Percentiles rank a stretch among this genome's conserved stretches.
phyloP scores from a whole-genome alignment of 2,888 invertebrate species.

The Heliothis peltigera region DNA sequence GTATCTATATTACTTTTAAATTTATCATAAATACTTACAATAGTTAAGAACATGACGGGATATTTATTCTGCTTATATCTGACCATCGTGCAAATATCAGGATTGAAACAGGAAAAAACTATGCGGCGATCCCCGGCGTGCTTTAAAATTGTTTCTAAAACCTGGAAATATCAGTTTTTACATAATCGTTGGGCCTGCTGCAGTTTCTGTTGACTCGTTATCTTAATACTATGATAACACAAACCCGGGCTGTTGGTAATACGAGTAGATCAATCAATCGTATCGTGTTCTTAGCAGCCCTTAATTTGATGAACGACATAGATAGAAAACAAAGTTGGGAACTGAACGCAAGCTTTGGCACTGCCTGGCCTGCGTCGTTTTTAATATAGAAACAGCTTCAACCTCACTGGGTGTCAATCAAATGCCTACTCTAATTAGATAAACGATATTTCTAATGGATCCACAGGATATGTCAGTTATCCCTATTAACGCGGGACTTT shows the following conservation, averaged over 20 bases:
- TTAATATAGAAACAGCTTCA: too few species aligned
- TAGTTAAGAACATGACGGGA: conserved; percentile 98
- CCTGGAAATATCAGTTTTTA: conserved; percentile 76
- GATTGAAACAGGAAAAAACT: conserved; percentile 98
- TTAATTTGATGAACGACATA: too few species aligned
- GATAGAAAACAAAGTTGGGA: too few species aligned
- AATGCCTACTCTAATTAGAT: too few species aligned
- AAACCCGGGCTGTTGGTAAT: not conserved
- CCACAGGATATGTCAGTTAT: too few species aligned
- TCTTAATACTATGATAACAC: not conserved
- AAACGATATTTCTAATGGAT: too few species aligned
- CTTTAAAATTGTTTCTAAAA: conserved; percentile 95
- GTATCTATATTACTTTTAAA: not conserved
- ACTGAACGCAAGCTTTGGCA: too few species aligned
- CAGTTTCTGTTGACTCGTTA: not conserved
- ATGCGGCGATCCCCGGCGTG: conserved; percentile 95
- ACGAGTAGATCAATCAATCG: too few species aligned
- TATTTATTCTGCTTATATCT: conserved; percentile 98
- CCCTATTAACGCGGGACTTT: too few species aligned
- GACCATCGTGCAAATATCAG: conserved; percentile 98
- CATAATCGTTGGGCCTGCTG: not conserved
- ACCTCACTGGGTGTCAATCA: too few species aligned
- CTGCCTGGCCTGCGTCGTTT: too few species aligned
- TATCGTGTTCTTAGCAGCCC: too few species aligned
- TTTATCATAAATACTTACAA: conserved; percentile 79